Evolutionary conservation across 2,888 invertebrate genomes (phyloP), one percentile per base, ranked within the genome.

Genomic region (Synergus japonicus): DNA sequence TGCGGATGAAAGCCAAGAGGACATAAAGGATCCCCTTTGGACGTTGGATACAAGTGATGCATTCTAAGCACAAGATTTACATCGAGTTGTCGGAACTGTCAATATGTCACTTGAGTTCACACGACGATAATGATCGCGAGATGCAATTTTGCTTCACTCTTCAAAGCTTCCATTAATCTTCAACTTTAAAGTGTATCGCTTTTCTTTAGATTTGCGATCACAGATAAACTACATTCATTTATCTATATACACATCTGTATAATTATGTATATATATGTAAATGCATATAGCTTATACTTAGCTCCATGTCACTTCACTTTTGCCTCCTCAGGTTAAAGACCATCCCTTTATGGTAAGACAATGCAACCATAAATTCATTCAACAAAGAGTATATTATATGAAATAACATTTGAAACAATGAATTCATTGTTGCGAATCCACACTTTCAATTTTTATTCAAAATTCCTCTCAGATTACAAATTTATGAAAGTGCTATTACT

Each of bases 1-100:
- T 98, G 98, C 81, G 98, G 98, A 93, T 98, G 97, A 93, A 98
- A 98, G 67, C 98, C 98, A 91, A 98, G 93, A 83, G 97, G 98
- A 92, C 98, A 98, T 87, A 98, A 93, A 84, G 97, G 96, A 93
- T 98, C 98, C 88, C 96, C 96, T 93, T 97, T 97, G 91, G 96
- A 96, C 91, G 96, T 93, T 64, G 96, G 95, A 92, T 96, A 96
- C 91, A 96, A 92, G 92, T 96, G 96, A 93, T 96, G 96, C 96
- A 96, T 96, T 73, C 73, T 73, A 73, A 73, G 49, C 73, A 73
- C 37, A 29, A 54, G 73, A 73, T 73, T 73, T 73, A 73, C 73
- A 73, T 73, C 73, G 49, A 73, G 73, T 73, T 54, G 73, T 73
- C 54, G 73, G 73, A 73, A 73, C 73, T 49, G 49, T 73, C 73